Evolutionary conservation across 1,140 invertebrate species (phyloP).

Genomic region (Probaryconus sp.): DNA sequence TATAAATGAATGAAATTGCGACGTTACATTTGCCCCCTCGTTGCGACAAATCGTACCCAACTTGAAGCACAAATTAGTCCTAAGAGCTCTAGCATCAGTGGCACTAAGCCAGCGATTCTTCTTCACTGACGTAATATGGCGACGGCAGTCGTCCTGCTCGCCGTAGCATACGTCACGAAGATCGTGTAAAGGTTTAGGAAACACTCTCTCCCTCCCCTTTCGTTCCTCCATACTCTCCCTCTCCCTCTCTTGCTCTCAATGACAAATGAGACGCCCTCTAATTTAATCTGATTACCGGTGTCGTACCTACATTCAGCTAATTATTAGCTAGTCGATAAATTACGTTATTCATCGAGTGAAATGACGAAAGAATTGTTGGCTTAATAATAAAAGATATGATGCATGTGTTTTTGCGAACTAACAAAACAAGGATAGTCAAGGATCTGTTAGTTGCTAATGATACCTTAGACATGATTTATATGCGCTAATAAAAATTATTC

Average conservation of each 20-base stretch:
- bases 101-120: slow-evolving; percentile 55
- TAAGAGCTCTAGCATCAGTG: slow-evolving; percentile 53
- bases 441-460: too few relatives aligned
- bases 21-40: slow-evolving; percentile 41
- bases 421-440: too few relatives aligned
- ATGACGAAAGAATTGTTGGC: too few relatives aligned
- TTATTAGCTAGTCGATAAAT: slow-evolving; percentile 45
- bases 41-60: slow-evolving; percentile 51
- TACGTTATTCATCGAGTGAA: neutral
- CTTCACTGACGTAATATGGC: slow-evolving; percentile 54
- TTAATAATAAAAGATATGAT: too few relatives aligned
- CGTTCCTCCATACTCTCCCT: slow-evolving; percentile 19
- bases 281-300: slow-evolving; percentile 43
- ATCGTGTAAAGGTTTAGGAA: slow-evolving; percentile 43
- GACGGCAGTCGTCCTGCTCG: slow-evolving; percentile 42
- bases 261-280: slow-evolving; percentile 31
- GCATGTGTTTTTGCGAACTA: too few relatives aligned
- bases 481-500: too few relatives aligned
- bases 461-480: too few relatives aligned
- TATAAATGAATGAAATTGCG: slow-evolving; percentile 53
- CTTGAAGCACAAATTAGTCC: slow-evolving; percentile 56
- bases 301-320: slow-evolving; percentile 36
- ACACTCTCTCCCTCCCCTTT: slow-evolving; percentile 22
- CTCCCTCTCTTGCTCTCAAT: slow-evolving; percentile 36
- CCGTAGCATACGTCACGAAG: slow-evolving; percentile 43